Conservation (phyloP, 2,888 invertebrate genomes). For the Norana najaformis region DNA sequence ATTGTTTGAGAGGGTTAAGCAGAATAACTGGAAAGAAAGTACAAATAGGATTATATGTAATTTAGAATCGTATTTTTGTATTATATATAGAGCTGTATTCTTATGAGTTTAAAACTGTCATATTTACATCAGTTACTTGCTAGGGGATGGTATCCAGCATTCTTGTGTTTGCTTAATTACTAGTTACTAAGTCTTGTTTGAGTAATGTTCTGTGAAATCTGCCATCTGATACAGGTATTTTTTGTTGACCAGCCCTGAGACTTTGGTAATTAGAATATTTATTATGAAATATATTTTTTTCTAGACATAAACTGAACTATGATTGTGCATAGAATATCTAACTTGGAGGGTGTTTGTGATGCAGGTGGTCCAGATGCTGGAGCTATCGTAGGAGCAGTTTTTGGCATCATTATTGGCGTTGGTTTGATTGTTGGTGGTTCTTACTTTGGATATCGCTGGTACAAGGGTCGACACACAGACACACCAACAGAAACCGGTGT, state of each 20-base stretch:
- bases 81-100: background rate
- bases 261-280: too few relatives aligned
- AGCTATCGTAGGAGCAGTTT: background rate
- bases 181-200: background rate
- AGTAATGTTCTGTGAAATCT: background rate
- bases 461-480: background rate
- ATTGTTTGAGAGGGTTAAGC: background rate
- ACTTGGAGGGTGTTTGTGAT: background rate
- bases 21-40: background rate
- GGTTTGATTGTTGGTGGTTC: background rate
- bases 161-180: background rate
- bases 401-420: background rate
- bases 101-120: background rate
- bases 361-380: constrained; percentile 8
- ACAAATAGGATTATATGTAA: background rate
- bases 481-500: background rate
- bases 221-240: too few relatives aligned
- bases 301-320: background rate
- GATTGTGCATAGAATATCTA: too few relatives aligned
- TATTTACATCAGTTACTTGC: background rate
- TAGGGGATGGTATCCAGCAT: background rate
- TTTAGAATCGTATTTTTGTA: background rate
- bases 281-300: background rate
- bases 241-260: too few relatives aligned
- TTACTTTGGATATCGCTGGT: background rate